Evolutionary conservation across 2,888 invertebrate genomes (phyloP).

Genomic region (Schrankia costaestrigalis): DNA sequence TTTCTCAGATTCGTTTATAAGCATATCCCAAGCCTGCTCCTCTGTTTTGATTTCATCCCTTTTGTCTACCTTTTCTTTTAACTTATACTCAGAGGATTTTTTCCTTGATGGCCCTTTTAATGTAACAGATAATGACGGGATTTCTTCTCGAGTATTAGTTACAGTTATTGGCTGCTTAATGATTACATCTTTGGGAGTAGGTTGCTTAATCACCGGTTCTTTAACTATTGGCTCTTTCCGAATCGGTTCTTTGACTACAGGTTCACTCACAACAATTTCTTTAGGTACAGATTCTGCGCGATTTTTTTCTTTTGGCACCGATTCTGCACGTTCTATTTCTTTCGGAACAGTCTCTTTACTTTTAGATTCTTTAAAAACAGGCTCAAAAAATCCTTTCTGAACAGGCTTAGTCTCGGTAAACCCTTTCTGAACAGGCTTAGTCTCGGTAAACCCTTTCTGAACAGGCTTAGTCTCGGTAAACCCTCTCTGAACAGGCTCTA

Average conservation of each 20-base stretch:
- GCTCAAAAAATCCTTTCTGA: conserved; percentile 6
- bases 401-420: too few relatives aligned
- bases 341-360: background rate
- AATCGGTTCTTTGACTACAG: background rate
- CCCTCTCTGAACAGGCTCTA: conserved; percentile 7
- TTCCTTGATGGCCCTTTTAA: conserved; percentile 28
- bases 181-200: background rate
- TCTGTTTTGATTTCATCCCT: conserved; percentile 54
- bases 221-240: background rate
- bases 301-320: background rate
- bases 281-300: background rate
- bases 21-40: conserved; percentile 73
- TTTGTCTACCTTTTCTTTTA: conserved; percentile 23
- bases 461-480: conserved; percentile 1
- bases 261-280: background rate
- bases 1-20: conserved; percentile 57
- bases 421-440: too few relatives aligned
- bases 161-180: conserved; percentile 1
- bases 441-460: too few relatives aligned
- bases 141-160: conserved; percentile 8
- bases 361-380: conserved; percentile 6
- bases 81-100: conserved; percentile 27
- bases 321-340: background rate
- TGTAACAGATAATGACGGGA: conserved; percentile 15
- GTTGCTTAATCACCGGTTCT: background rate